A percentile compares a stretch with the other conserved stretches of the same genome.
These are phyloP conservation scores for Spodoptera litura DNA, from an alignment of 1,140 invertebrate species.

Conservation along the genomic window DNA sequence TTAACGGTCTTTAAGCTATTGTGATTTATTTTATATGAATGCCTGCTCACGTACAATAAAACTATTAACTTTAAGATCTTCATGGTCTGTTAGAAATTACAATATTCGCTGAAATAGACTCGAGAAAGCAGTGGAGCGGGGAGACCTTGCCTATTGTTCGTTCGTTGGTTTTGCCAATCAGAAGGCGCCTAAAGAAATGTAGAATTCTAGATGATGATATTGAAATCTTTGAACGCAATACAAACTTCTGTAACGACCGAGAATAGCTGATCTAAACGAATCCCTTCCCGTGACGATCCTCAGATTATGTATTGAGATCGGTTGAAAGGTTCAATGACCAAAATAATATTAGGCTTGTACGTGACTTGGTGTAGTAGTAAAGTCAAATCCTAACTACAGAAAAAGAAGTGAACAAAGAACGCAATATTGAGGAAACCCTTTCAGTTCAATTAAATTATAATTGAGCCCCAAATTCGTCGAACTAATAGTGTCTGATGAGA, in stretches of 20 bases:
- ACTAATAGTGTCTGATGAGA: too few species aligned
- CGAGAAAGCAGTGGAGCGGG: not conserved
- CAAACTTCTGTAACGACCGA: too few species aligned
- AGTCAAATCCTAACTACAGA: too few species aligned
- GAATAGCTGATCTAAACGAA: too few species aligned
- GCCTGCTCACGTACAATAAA: not conserved
- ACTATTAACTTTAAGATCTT: slow-evolving; percentile 6
- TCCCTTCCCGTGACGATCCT: too few species aligned
- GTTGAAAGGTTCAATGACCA: not conserved
- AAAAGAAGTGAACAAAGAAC: too few species aligned
- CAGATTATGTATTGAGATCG: not conserved
- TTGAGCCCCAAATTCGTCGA: too few species aligned
- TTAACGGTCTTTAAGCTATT: not conserved
- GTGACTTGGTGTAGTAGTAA: too few species aligned
- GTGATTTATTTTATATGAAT: not conserved
- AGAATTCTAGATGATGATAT: not conserved
- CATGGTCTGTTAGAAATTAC: slow-evolving; percentile 29
- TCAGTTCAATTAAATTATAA: too few species aligned
- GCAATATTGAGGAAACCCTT: too few species aligned
- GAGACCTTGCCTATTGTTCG: slow-evolving; percentile 45
- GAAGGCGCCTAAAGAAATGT: not conserved
- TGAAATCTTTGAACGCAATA: not conserved
- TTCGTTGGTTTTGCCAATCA: slow-evolving; percentile 39
- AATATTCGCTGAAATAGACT: not conserved
- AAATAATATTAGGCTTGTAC: too few species aligned